These are phyloP conservation scores for Leucoraja ocellata DNA, from an alignment of 2,797 vertebrate genomes.

Conservation along the genomic window DNA sequence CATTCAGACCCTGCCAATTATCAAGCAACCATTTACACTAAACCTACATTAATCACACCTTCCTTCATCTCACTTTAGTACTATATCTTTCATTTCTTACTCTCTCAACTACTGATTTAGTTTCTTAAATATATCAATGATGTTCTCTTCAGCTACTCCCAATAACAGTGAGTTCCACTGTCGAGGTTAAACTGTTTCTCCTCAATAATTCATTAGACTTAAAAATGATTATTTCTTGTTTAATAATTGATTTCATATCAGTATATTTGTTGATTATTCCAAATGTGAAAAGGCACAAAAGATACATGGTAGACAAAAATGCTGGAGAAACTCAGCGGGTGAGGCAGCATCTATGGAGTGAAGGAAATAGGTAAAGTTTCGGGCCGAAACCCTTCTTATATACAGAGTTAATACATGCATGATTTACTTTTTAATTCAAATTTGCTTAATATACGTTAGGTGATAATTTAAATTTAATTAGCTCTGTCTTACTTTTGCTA, in stretches of 20 bases:
- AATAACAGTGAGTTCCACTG: background rate
- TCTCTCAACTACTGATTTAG: background rate
- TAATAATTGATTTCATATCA: background rate
- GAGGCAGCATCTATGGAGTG: too few species aligned
- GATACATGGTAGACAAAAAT: too few species aligned
- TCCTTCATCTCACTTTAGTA: background rate
- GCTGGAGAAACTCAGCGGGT: too few species aligned
- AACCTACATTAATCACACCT: background rate
- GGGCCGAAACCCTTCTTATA: too few species aligned
- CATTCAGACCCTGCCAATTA: too few species aligned
- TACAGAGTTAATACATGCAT: background rate
- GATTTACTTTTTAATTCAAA: background rate
- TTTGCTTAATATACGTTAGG: background rate
- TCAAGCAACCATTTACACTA: too few species aligned
- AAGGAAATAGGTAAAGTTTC: too few species aligned
- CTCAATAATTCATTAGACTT: too few species aligned
- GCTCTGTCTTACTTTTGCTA: background rate
- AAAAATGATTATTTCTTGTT: background rate
- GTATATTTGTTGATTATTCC: background rate
- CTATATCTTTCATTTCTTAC: background rate
- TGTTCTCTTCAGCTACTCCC: background rate
- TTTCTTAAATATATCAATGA: background rate
- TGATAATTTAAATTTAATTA: background rate
- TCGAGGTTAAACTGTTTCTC: background rate
- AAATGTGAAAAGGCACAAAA: background rate